A percentile compares a stretch with the other conserved stretches of the same genome.
phyloP scores from a whole-genome alignment of 2,888 invertebrate genomes.

The Aspidapion aeneum region DNA sequence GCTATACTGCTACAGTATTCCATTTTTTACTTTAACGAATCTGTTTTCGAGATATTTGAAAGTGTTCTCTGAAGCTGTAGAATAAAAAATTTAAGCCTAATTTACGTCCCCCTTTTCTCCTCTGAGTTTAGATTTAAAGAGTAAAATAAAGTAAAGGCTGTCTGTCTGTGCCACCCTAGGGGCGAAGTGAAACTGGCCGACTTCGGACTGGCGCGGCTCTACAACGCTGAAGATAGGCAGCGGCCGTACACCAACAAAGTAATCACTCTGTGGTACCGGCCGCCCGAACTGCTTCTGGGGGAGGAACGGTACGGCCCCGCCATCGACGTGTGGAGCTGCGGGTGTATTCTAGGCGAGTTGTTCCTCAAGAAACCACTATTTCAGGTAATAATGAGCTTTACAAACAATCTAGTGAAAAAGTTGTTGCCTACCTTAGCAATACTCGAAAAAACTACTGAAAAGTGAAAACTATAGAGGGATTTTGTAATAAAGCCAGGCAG shows the following conservation, averaged over 20 bases:
- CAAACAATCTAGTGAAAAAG: too few species aligned
- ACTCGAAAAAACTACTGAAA: too few species aligned
- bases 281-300: slow-evolving; percentile 93
- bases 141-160: neutral
- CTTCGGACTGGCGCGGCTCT: slow-evolving; percentile 94
- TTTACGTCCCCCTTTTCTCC: slow-evolving; percentile 6
- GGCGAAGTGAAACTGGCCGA: slow-evolving; percentile 99
- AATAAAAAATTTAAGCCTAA: too few species aligned
- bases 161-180: slow-evolving; percentile 51
- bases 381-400: too few species aligned
- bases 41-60: too few species aligned
- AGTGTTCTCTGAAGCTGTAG: too few species aligned
- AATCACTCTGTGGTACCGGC: slow-evolving; percentile 98
- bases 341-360: slow-evolving; percentile 97
- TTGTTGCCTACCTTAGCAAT: too few species aligned
- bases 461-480: too few species aligned
- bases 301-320: slow-evolving; percentile 97
- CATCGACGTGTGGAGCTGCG: slow-evolving; percentile 99
- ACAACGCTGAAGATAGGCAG: slow-evolving; percentile 91
- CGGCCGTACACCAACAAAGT: slow-evolving; percentile 98
- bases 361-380: slow-evolving; percentile 95
- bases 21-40: too few species aligned
- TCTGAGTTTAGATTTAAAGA: neutral
- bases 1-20: too few species aligned
- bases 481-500: too few species aligned